Evolutionary conservation across 2,113 vertebrate genomes (phyloP).

Genomic region (Plecotus auritus): DNA sequence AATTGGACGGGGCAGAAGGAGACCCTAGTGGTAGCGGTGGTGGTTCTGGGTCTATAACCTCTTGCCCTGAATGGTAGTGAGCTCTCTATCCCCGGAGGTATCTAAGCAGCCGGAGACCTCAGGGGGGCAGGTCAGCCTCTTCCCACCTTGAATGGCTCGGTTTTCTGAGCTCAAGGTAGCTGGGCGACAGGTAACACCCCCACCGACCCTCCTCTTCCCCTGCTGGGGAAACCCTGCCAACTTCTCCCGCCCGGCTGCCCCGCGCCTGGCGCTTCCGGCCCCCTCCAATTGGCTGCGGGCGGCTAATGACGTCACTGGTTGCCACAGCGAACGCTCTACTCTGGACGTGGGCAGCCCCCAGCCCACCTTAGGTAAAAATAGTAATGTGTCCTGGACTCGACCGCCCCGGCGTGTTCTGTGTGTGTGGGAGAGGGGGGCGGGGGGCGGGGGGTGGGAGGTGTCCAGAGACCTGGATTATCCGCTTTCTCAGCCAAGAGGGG

Average conservation of each 20-base stretch:
- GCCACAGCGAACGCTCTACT: conserved; percentile 66
- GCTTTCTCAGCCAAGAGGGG: background rate
- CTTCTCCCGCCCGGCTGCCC: background rate
- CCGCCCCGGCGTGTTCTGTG: background rate
- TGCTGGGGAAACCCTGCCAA: background rate
- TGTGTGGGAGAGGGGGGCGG: too few species aligned
- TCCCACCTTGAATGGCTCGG: background rate
- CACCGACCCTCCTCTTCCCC: background rate
- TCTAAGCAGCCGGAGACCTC: background rate
- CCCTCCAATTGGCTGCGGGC: conserved; percentile 31
- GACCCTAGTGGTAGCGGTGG: background rate
- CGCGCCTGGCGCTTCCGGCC: background rate
- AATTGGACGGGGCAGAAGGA: background rate
- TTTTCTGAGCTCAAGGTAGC: background rate
- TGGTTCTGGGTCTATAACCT: background rate
- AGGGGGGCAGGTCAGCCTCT: background rate
- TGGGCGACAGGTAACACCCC: background rate
- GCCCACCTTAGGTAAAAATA: conserved; percentile 63
- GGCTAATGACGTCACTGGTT: conserved; percentile 75
- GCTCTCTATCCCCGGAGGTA: background rate
- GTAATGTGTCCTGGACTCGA: background rate
- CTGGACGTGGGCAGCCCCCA: conserved; percentile 53
- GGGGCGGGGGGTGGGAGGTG: background rate
- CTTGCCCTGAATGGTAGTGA: background rate
- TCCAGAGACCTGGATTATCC: background rate